These are phyloP conservation scores for Hypsopygia costalis DNA, from an alignment of 2,888 invertebrate genomes.

Conservation along the genomic window DNA sequence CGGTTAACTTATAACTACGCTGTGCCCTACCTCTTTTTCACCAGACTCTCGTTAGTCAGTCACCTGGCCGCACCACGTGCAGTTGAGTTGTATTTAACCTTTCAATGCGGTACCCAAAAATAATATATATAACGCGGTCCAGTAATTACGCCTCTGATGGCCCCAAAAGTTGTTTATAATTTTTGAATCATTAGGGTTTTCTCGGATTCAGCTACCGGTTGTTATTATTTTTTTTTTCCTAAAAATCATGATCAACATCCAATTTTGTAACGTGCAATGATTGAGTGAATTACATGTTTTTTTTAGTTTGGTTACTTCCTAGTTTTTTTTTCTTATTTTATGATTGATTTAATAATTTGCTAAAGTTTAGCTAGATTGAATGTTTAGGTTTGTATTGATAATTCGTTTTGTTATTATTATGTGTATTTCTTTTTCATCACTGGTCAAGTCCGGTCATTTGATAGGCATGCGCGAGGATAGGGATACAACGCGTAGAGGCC, in stretches of 20 bases:
- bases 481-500: no score
- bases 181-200: slow-evolving; percentile 50
- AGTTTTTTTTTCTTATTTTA: not conserved
- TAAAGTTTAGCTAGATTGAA: no score
- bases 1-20: no score
- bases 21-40: no score
- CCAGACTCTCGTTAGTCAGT: no score
- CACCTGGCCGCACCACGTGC: no score
- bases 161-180: slow-evolving; percentile 44
- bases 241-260: slow-evolving; percentile 22
- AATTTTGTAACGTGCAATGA: slow-evolving; percentile 26
- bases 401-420: no score
- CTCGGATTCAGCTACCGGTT: slow-evolving; percentile 45
- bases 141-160: slow-evolving; percentile 38
- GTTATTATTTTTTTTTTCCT: slow-evolving; percentile 25
- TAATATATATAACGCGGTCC: slow-evolving; percentile 40
- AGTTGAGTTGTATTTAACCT: no score
- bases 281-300: slow-evolving; percentile 30
- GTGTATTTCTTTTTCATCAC: no score
- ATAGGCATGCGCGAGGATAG: no score
- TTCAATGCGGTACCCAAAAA: slow-evolving; percentile 8
- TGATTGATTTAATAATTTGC: not conserved
- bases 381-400: no score
- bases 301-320: not conserved
- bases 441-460: no score